A percentile compares a stretch with the other conserved stretches of the same genome.
Conservation (phyloP, 2,797 vertebrate genomes). For the Diplodus puntazzo region DNA sequence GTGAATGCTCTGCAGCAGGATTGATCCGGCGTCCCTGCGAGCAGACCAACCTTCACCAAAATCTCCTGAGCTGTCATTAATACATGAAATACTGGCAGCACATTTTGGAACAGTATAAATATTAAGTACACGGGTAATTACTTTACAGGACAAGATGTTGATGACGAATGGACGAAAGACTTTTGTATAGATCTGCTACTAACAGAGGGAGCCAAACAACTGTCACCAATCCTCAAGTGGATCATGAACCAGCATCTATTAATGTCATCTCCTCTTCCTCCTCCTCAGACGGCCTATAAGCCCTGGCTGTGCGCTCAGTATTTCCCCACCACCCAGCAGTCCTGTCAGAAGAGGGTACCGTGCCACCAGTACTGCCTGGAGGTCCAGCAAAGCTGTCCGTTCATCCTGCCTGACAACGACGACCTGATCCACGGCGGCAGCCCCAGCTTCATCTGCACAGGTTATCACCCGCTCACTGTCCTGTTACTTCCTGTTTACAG, state of each 20-base stretch:
- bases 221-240: conserved; percentile 26
- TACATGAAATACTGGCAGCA: conserved; percentile 21
- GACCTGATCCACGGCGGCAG: conserved; percentile 98
- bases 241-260: conserved; percentile 41
- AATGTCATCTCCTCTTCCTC: conserved; percentile 29
- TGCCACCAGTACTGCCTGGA: conserved; percentile 99
- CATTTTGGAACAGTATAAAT: conserved; percentile 31
- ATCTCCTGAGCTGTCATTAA: conserved; percentile 31
- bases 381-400: conserved; percentile 98
- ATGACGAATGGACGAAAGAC: not conserved
- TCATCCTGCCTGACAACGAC: conserved; percentile 98
- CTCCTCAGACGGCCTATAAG: conserved; percentile 95
- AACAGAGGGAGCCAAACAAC: conserved; percentile 28
- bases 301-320: conserved; percentile 99
- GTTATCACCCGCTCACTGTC: conserved; percentile 67
- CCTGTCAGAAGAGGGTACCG: conserved; percentile 95
- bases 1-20: conserved; percentile 7
- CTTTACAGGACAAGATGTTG: not conserved
- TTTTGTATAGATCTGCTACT: not conserved
- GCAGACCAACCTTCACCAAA: not conserved
- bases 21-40: conserved; percentile 21
- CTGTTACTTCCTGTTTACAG: conserved; percentile 7
- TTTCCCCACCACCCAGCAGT: conserved; percentile 96
- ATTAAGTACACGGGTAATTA: conserved; percentile 23
- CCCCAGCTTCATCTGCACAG: conserved; percentile 99